These are phyloP conservation scores for Hirtodrosophila cameraria DNA, from an alignment of 2,888 invertebrate genomes.

Conservation along the genomic window DNA sequence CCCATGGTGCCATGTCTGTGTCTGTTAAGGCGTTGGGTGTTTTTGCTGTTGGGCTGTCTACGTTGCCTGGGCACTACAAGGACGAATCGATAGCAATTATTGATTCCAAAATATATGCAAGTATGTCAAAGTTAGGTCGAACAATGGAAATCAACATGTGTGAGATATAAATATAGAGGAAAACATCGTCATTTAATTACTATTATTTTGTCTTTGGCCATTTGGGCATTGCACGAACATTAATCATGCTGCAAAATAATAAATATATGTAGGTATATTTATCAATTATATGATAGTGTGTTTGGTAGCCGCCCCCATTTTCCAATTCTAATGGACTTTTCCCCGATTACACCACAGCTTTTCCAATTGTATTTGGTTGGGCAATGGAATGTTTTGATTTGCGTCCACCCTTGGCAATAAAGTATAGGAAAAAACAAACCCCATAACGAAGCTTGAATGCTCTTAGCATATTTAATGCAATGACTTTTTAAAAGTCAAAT, in stretches of 20 bases:
- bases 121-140: conserved; percentile 73
- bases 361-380: conserved; percentile 29
- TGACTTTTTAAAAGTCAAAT: too few species aligned
- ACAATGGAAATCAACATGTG: conserved; percentile 45
- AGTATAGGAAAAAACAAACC: background rate
- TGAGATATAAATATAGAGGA: conserved; percentile 7
- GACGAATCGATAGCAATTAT: conserved; percentile 69
- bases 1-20: too few species aligned
- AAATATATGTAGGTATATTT: conserved; percentile 16
- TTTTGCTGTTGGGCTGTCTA: conserved; percentile 36
- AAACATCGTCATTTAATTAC: conserved; percentile 59
- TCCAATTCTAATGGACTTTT: conserved; percentile 50
- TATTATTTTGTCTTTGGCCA: conserved; percentile 48
- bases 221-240: conserved; percentile 45
- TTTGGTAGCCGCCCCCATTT: background rate
- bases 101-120: conserved; percentile 52
- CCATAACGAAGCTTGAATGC: conserved; percentile 17
- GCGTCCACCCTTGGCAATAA: conserved; percentile 11
- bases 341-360: conserved; percentile 51
- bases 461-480: background rate
- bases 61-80: conserved; percentile 43
- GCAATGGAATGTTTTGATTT: conserved; percentile 43
- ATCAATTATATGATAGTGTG: conserved; percentile 32
- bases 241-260: conserved; percentile 48
- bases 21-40: conserved; percentile 24